Evolutionary conservation across 2,888 invertebrate species (phyloP), one percentile per base, ranked within the genome.

Genomic region (Noctua comes): DNA sequence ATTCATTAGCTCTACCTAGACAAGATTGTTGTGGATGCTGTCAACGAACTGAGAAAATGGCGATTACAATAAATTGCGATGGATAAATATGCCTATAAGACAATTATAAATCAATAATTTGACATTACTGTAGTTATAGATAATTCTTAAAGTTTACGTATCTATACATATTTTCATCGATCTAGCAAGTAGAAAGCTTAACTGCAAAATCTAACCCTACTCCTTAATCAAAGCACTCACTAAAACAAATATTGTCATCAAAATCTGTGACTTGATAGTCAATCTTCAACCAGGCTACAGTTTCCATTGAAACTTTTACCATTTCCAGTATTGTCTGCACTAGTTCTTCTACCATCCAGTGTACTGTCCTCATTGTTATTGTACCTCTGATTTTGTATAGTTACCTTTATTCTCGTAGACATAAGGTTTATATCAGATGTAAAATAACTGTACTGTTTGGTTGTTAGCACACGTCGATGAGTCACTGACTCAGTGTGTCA

Each of bases 401-500:
- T 62, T 3, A 62, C 1, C 31, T 21, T 4, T 31, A 62, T 62
- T 21, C 0, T 21, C 21, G 13, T 10, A 62, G 21, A 21, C 31
- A 64, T 64, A 36, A 64, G 10, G 36, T 64, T 21, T 5, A 11
- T 21, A 21, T 11, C 62, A 62, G 10, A 10, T 0, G 10, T 21
- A 36, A 64, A 36, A 64, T 36, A 36, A 64, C 64, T 66, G 66
- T 57, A 43, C 54, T 51, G 40, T 74, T 40, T 27, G 40, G 18
- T 40, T 10, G 74, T 59, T 16, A 59, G 59, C 31, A 36, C 40
- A 48, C 36, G 43, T 31, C 54, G 80, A 76, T 80, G 85, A 83
- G 65, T 83, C 83, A 66, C n/a, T 5, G 43, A 1, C n/a, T n/a
- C 16, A 83, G 27, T 69, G 71, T 84, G 80, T 79, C 84, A 71